Base-by-base conservation (phyloP, 2,797 vertebrate species). In the Rhodeus uyekii region DNA sequence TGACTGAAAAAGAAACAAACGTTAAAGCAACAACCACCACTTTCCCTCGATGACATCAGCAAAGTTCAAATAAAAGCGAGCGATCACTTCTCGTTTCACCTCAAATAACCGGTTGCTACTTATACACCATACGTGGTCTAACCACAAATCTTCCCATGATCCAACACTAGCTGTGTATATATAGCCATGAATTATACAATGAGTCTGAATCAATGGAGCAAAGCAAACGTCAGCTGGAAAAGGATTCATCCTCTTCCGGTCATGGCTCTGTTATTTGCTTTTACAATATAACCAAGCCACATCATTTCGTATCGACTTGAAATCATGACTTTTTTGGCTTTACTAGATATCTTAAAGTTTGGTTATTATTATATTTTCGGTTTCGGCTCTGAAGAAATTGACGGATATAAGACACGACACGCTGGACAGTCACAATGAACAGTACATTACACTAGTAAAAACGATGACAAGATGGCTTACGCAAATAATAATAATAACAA, bases 291-390 rank as follows among this genome's bases (percentile, higher is more conserved):
- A 97, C 96, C 96, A 93, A 97, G 95, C 96, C 97, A 97, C 95
- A 96, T 96, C 95, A 96, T 96, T 97, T 97, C 96, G 96, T 96
- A 95, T 96, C 96, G 95, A 95, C 96, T 97, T 95, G 96, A 97
- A 97, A 97, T 97, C 95, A 97, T 97, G 96, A 93, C 91, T 93
- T 97, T 97, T 99, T 99, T 99, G 98, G 98, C 98, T 98, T 99
- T 94, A 96, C 98, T 99, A 99, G 97, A 98, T 97, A 96, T 96
- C 97, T 96, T 96, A 84, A 95, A 93, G 97, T 99, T 99, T 99
- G 98, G 98, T 99, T 99, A 96, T 99, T 99, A 96, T 94, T 92
- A 94, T 96, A 93, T 96, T 96, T 88, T 85, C 94, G 95, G 93
- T 93, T 96, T 96, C 92, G 93, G 90, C 90, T 97, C 96, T 94